These are phyloP conservation scores for Rutilus rutilus DNA, from an alignment of 2,113 vertebrate species.

Conservation along the genomic window DNA sequence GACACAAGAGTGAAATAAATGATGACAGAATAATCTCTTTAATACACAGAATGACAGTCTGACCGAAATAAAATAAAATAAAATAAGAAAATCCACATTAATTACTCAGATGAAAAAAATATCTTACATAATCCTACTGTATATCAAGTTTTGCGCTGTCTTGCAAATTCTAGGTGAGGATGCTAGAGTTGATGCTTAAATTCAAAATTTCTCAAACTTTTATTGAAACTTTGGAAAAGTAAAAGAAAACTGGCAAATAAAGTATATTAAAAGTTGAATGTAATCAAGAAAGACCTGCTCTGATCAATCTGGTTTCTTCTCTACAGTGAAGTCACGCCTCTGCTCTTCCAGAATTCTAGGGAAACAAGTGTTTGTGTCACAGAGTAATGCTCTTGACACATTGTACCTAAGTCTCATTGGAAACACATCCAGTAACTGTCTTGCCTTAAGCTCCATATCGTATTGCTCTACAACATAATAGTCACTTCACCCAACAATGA, in stretches of 20 bases:
- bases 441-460: slow-evolving; percentile 4
- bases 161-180: neutral
- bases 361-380: slow-evolving; percentile 29
- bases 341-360: neutral
- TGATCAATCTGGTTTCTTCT: neutral
- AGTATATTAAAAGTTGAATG: neutral
- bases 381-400: slow-evolving; percentile 1
- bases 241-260: neutral
- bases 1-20: too few species aligned
- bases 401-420: slow-evolving; percentile 13
- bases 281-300: neutral
- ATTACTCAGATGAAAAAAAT: too few species aligned
- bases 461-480: slow-evolving; percentile 6
- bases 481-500: slow-evolving; percentile 4
- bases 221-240: neutral
- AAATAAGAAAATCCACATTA: too few species aligned
- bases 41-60: too few species aligned
- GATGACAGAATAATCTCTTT: too few species aligned
- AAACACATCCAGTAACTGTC: slow-evolving; percentile 18
- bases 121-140: neutral
- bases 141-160: neutral
- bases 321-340: neutral
- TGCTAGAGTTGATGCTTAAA: neutral
- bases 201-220: neutral
- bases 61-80: too few species aligned